Evolutionary conservation across 1,140 invertebrate genomes (phyloP).

Genomic region (Calliopsis andreniformis): DNA sequence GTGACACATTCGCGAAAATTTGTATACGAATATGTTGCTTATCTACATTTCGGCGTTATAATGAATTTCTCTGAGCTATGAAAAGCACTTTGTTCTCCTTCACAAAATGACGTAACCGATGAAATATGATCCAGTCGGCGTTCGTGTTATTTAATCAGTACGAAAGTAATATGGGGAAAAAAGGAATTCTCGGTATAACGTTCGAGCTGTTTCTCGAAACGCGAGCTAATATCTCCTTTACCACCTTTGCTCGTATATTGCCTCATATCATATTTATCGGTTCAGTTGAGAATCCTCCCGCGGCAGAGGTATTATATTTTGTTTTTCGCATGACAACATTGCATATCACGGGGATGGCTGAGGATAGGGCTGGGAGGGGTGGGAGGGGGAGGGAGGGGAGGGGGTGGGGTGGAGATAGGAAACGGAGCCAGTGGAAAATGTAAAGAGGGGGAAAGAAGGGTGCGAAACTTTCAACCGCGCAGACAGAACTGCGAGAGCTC

Average conservation of each 20-base stretch:
- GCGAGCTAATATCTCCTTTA: not conserved
- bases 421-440: conserved; percentile 17
- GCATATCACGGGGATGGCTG: conserved; percentile 3
- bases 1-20: conserved; percentile 33
- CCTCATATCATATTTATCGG: conserved; percentile 19
- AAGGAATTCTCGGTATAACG: too few relatives aligned
- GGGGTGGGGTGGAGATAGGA: not conserved
- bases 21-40: not conserved
- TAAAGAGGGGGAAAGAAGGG: conserved; percentile 28
- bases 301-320: conserved; percentile 24
- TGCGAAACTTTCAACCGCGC: conserved; percentile 56
- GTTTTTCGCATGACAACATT: conserved; percentile 43
- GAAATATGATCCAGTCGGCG: not conserved
- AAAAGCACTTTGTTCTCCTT: not conserved
- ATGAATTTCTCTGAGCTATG: not conserved
- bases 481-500: conserved; percentile 44
- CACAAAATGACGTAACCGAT: too few relatives aligned
- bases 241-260: not conserved
- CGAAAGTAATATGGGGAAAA: too few relatives aligned
- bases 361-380: conserved; percentile 3
- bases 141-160: too few relatives aligned
- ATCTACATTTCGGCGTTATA: not conserved
- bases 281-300: not conserved
- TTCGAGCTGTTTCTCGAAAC: not conserved
- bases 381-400: not conserved